Evolutionary conservation across 2,113 vertebrate species (phyloP).

Genomic region (Kryptolebias marmoratus): DNA sequence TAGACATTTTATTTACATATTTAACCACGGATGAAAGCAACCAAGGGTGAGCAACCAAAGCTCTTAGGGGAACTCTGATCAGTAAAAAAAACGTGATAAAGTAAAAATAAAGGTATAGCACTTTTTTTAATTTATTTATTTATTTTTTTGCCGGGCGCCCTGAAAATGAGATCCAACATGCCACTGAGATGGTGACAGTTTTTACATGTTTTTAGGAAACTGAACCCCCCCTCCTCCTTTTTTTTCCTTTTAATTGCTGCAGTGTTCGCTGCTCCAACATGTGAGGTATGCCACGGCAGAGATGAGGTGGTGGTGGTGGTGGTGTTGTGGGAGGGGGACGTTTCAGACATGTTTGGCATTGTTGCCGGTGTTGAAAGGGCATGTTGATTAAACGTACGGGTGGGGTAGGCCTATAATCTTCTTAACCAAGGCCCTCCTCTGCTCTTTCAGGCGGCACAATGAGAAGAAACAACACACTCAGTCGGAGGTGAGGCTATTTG

Average conservation of each 20-base stretch:
- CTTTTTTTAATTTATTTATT: background rate
- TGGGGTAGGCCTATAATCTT: slow-evolving; percentile 83
- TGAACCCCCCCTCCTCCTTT: slow-evolving; percentile 25
- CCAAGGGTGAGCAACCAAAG: slow-evolving; percentile 84
- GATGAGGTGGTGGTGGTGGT: slow-evolving; percentile 5
- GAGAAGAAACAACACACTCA: slow-evolving; percentile 82
- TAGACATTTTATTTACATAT: slow-evolving; percentile 99
- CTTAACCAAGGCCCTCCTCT: slow-evolving; percentile 81
- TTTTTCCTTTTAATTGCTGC: slow-evolving; percentile 43
- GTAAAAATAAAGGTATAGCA: slow-evolving; percentile 75
- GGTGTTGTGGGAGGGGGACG: slow-evolving; percentile 43
- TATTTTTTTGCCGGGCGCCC: slow-evolving; percentile 60
- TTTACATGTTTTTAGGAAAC: slow-evolving; percentile 24
- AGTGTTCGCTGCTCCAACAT: slow-evolving; percentile 68
- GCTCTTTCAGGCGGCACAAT: slow-evolving; percentile 79
- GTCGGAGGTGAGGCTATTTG: slow-evolving; percentile 81
- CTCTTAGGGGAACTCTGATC: slow-evolving; percentile 91
- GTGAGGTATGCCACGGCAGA: slow-evolving; percentile 75
- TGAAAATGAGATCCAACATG: slow-evolving; percentile 56
- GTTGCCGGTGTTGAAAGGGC: slow-evolving; percentile 79
- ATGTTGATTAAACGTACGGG: slow-evolving; percentile 84
- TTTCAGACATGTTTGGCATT: slow-evolving; percentile 82
- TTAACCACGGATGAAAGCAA: slow-evolving; percentile 98
- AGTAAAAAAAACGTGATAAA: slow-evolving; percentile 85
- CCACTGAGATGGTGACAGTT: slow-evolving; percentile 47